phyloP scores from a whole-genome alignment of 2,888 invertebrate genomes.

The Plutella xylostella region DNA sequence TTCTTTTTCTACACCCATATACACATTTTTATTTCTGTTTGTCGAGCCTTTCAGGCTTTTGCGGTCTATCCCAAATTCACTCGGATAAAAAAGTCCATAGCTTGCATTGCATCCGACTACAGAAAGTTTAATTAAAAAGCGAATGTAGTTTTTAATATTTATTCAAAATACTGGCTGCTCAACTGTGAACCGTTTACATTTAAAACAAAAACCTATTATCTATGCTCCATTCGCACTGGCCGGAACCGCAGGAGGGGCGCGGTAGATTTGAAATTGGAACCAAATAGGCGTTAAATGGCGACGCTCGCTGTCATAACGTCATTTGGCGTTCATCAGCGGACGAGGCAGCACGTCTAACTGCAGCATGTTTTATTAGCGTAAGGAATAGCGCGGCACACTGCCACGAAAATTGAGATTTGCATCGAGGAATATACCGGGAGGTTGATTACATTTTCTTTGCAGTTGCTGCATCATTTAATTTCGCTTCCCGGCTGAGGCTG shows the following conservation, averaged over 20 bases:
- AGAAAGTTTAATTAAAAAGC: conserved; percentile 35
- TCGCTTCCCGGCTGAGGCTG: conserved; percentile 39
- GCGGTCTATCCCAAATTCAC: conserved; percentile 46
- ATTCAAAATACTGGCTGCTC: not conserved
- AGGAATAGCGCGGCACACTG: conserved; percentile 66
- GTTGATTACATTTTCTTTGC: conserved; percentile 68
- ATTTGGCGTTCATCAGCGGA: conserved; percentile 67
- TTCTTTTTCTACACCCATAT: conserved; percentile 45
- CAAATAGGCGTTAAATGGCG: conserved; percentile 78
- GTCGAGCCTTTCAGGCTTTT: conserved; percentile 35
- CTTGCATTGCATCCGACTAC: conserved; percentile 29
- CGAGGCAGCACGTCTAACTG: conserved; percentile 66
- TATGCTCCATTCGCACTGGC: conserved; percentile 53
- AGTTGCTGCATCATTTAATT: conserved; percentile 61
- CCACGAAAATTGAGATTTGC: conserved; percentile 65
- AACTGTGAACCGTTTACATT: conserved; percentile 5
- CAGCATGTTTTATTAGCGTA: conserved; percentile 69
- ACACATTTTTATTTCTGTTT: conserved; percentile 47
- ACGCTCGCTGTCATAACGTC: conserved; percentile 68
- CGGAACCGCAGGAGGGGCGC: conserved; percentile 61
- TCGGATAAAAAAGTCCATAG: conserved; percentile 40
- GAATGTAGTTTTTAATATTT: not conserved
- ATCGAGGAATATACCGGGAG: conserved; percentile 50
- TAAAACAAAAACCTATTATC: conserved; percentile 58
- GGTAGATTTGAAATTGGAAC: conserved; percentile 71